Evolutionary conservation across 2,797 vertebrate genomes (phyloP).

Genomic region (Manis javanica): DNA sequence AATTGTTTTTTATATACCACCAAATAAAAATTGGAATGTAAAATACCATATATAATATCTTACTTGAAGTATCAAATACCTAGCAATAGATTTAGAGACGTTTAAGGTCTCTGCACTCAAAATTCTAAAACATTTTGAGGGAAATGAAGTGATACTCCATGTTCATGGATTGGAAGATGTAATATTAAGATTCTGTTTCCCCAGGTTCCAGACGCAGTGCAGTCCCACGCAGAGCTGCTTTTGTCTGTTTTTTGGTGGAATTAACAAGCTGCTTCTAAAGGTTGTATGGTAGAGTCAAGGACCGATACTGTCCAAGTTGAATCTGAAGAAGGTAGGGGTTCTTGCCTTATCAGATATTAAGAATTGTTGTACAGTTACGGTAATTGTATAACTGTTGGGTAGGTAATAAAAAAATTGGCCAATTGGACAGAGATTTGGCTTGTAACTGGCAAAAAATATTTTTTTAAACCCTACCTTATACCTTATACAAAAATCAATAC

Average conservation of each 20-base stretch:
- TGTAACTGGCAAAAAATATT: background rate
- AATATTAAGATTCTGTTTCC: background rate
- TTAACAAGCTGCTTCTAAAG: background rate
- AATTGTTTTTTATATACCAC: background rate
- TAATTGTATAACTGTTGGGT: background rate
- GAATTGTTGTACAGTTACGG: accelerated
- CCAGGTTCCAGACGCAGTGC: accelerated
- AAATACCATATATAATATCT: background rate
- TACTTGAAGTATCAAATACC: background rate
- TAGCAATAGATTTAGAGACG: background rate
- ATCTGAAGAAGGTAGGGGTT: background rate
- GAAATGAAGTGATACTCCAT: background rate
- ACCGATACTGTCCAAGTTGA: background rate
- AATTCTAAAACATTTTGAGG: background rate
- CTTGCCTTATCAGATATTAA: background rate
- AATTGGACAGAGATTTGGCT: background rate
- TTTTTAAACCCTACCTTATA: accelerated
- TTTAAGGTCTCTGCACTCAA: background rate
- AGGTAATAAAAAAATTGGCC: background rate
- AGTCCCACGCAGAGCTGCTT: no score
- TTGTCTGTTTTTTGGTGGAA: background rate
- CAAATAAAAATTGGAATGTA: background rate
- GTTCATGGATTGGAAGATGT: background rate
- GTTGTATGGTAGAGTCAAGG: background rate
- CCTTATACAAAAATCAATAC: accelerated